Base-by-base conservation (phyloP, 2,113 vertebrate species). In the Nymphicus hollandicus region DNA sequence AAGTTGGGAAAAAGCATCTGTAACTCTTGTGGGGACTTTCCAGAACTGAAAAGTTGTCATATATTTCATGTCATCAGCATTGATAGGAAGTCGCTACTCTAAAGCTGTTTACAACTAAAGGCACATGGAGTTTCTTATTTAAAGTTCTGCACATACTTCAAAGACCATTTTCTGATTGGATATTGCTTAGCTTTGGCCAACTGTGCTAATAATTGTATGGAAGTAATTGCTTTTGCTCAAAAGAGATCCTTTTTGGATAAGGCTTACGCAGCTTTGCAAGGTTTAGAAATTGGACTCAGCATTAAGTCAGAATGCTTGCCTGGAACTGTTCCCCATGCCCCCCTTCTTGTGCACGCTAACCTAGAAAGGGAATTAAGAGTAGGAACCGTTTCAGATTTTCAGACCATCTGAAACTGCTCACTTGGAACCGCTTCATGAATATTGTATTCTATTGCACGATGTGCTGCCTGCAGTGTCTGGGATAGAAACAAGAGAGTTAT, bases 351-450 rank as follows among this genome's bases (percentile, higher is more conserved):
- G 6, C 18, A 55, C 28, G 39, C 22, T 61, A 47, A 6, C 9
- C 52, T 47, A n/a, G 28, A 49, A 65, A 72, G 4, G 27, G 3
- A 78, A 81, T 43, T 88, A 64, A 79, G 14, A 43, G 11, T 33
- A 91, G 43, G 52, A 95, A 81, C 53, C 39, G 33, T 93, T 94
- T 94, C 68, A 92, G 71, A 81, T n/a, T 88, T 89, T 10, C 8
- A 93, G 43, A 64, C 55, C 27, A 69, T 86, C 56, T 93, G 84
- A 96, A 97, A 92, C 37, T 60, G 55, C n/a, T 87, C 77, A 72
- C 46, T 86, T 91, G 88, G 37, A 88, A 86, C 44, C 68, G 39
- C 44, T 88, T 96, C 87, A 85, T 73, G n/a, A 94, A 96, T 85
- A 56, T 66, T 86, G n/a, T 56, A 88, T 94, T 89, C 60, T 31